These are phyloP conservation scores for Dryobota labecula DNA, from an alignment of 2,888 invertebrate genomes.

Conservation along the genomic window DNA sequence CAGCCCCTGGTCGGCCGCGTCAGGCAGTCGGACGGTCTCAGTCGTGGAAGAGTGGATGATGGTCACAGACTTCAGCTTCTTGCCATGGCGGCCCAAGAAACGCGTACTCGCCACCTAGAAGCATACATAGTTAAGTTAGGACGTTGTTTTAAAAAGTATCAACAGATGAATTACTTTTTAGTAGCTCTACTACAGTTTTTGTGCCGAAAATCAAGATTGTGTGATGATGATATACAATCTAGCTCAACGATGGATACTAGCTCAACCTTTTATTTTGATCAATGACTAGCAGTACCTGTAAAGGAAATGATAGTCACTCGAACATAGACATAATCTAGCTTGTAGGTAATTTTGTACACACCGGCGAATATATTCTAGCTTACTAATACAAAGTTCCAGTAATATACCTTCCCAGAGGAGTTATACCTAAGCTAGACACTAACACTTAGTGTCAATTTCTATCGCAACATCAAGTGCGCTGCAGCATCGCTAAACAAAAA, in stretches of 20 bases:
- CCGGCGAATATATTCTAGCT: slow-evolving; percentile 33
- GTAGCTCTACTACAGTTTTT: slow-evolving; percentile 9
- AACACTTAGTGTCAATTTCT: slow-evolving; percentile 75
- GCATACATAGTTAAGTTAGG: slow-evolving; percentile 20
- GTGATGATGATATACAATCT: background rate
- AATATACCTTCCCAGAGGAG: slow-evolving; percentile 70
- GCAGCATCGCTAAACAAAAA: slow-evolving; percentile 82
- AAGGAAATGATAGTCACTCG: background rate
- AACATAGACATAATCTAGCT: slow-evolving; percentile 3
- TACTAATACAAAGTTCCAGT: slow-evolving; percentile 21
- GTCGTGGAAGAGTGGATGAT: slow-evolving; percentile 97
- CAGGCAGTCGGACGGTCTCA: slow-evolving; percentile 96
- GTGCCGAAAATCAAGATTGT: background rate
- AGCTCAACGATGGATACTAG: background rate
- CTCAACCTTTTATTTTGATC: background rate
- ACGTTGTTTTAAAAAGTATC: background rate
- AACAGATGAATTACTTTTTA: background rate
- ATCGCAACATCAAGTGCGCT: slow-evolving; percentile 74
- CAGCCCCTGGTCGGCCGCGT: slow-evolving; percentile 93
- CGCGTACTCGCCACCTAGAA: slow-evolving; percentile 94
- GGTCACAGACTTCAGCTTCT: slow-evolving; percentile 96
- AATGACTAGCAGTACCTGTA: slow-evolving; percentile 12
- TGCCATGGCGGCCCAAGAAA: slow-evolving; percentile 94
- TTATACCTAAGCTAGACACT: slow-evolving; percentile 62
- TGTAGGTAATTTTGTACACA: background rate